Conservation (phyloP, 1,140 invertebrate species). For the Pseudomyrmex dendroicus region DNA sequence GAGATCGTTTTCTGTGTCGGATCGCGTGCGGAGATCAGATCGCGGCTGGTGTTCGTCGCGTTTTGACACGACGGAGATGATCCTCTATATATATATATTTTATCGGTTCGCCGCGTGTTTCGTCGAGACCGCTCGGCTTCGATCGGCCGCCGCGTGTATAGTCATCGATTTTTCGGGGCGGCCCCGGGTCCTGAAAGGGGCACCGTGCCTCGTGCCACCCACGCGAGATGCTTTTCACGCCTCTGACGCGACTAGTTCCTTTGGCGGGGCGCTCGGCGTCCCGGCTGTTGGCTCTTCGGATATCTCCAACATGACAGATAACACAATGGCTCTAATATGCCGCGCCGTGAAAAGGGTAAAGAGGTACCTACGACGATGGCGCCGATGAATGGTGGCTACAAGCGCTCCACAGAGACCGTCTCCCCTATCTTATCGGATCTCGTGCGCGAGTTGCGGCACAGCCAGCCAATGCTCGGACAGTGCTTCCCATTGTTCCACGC, state of each 20-base stretch:
- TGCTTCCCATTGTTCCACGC: conserved; percentile 76
- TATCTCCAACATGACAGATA: conserved; percentile 80
- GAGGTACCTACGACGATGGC: conserved; percentile 71
- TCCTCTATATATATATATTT: background rate
- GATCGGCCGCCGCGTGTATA: too few species aligned
- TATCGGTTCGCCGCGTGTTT: background rate
- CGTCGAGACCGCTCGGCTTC: background rate
- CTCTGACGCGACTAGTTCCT: conserved; percentile 78
- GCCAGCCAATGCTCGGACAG: conserved; percentile 72
- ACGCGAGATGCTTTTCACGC: conserved; percentile 77
- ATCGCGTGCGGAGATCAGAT: background rate
- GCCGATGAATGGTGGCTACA: conserved; percentile 73
- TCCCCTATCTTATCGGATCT: conserved; percentile 79
- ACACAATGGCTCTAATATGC: conserved; percentile 81
- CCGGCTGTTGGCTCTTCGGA: conserved; percentile 76
- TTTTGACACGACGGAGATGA: background rate
- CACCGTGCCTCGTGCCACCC: conserved; percentile 73
- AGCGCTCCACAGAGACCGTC: conserved; percentile 53
- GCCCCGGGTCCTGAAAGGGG: conserved; percentile 27
- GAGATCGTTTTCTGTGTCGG: too few species aligned
- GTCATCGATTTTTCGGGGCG: conserved; percentile 49
- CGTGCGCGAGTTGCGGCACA: conserved; percentile 61
- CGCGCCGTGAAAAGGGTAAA: conserved; percentile 78
- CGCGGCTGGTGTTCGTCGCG: background rate
- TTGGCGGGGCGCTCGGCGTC: conserved; percentile 69